Conservation (phyloP, 2,888 invertebrate species). For the Diarsia dahlii region DNA sequence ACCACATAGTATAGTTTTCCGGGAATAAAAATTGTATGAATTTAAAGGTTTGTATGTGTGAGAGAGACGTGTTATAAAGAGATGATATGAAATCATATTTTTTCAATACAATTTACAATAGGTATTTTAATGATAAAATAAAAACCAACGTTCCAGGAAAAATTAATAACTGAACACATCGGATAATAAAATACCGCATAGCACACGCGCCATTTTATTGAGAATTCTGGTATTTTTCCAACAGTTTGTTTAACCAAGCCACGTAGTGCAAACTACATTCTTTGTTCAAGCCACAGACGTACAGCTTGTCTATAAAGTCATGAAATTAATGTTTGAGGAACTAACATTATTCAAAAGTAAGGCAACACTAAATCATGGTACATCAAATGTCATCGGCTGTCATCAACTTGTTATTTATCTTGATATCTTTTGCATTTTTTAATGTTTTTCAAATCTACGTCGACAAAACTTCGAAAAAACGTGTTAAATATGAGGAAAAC, state of each 20-base stretch:
- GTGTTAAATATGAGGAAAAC: too few relatives aligned
- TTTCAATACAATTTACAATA: background rate
- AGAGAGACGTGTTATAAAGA: background rate
- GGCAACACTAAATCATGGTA: too few relatives aligned
- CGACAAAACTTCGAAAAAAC: too few relatives aligned
- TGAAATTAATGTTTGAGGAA: too few relatives aligned
- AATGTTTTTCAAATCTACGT: too few relatives aligned
- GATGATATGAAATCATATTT: background rate
- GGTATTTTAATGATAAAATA: background rate
- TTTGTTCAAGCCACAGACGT: constrained; percentile 22
- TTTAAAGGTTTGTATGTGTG: background rate
- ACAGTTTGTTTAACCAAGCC: constrained; percentile 33
- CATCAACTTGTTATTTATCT: too few relatives aligned
- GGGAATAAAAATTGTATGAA: background rate
- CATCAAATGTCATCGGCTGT: too few relatives aligned
- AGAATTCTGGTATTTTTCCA: constrained; percentile 19
- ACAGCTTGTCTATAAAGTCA: too few relatives aligned
- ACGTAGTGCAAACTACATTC: constrained; percentile 44
- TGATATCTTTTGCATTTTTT: too few relatives aligned
- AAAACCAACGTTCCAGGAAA: background rate
- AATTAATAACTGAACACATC: background rate
- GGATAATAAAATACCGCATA: background rate
- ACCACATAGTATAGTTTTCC: too few relatives aligned
- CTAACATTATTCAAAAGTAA: too few relatives aligned
- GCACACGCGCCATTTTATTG: constrained; percentile 8